Evolutionary conservation across 1,140 invertebrate genomes (phyloP), one percentile per base, ranked within the genome.

Genomic region (Drosophila trapezifrons): DNA sequence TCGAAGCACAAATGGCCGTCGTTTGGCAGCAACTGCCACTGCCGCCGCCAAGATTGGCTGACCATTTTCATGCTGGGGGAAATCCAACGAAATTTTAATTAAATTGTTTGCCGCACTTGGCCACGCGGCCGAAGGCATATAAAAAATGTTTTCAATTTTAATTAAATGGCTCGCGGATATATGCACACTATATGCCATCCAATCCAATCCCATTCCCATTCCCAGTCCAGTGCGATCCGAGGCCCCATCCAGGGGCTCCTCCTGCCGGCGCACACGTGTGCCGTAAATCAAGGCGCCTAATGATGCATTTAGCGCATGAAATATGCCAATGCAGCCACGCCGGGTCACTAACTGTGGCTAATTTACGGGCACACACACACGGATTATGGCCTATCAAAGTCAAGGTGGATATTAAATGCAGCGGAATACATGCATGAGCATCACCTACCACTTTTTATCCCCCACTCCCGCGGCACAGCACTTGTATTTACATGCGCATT

Each of bases 271-370:
- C 60, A 76, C 83, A 87, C 79, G 76, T 87, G 79, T 62, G 69
- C 49, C 60, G 70, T 90, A 89, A 80, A 89, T 89, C 84, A 89
- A 89, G 73, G 63, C 73, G 73, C 46, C 80, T 89, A 89, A 89
- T 89, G 85, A 89, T 89, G 84, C 84, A 89, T 89, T 89, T 89
- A 89, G 85, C 84, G 70, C 70, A 84, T 89, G 77, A 89, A 89
- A 89, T 89, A 89, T 89, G 84, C 84, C 84, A 89, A 89, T 89
- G 76, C 65, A 78, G 66, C 80, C 80, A 77, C 69, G 63, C 73
- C 85, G 85, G 84, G 84, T 89, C 84, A 89, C 80, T 85, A 89
- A 90, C 80, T 75, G 84, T 67, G 58, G 70, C 86, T 89, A 89
- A 89, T 89, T 89, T 89, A 89, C 84, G 78, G 80, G 73, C 74